Evolutionary conservation across 2,113 vertebrate species (phyloP).

Genomic region (Dipodomys merriami): DNA sequence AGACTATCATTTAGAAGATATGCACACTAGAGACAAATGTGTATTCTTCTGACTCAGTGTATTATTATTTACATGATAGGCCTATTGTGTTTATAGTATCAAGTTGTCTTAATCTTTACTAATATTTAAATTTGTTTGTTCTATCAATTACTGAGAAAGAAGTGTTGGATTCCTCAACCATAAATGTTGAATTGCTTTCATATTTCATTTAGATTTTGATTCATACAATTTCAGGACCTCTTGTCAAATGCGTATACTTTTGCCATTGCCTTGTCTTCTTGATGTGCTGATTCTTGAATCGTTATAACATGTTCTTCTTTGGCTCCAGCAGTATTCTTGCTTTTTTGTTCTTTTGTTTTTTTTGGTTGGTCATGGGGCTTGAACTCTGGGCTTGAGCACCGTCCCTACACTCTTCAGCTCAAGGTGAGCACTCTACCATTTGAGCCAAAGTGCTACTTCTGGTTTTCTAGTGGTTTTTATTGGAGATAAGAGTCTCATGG

Average conservation of each 20-base stretch:
- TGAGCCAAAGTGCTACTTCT: no score
- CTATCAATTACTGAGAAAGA: not conserved
- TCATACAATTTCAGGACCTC: not conserved
- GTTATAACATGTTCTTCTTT: not conserved
- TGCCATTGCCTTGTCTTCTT: not conserved
- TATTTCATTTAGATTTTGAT: conserved; percentile 10
- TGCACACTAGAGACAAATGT: not conserved
- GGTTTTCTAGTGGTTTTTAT: no score
- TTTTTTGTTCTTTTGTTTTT: no score
- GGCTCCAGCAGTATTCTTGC: not conserved
- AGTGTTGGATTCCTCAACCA: not conserved
- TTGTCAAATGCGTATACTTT: not conserved
- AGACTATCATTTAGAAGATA: not conserved
- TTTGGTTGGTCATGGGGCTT: no score
- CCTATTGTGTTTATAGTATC: not conserved
- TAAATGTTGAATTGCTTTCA: not conserved
- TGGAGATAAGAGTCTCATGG: no score
- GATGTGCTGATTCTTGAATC: not conserved
- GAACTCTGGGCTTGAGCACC: no score
- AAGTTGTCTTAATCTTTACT: not conserved
- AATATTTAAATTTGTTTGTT: not conserved
- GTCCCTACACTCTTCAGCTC: no score
- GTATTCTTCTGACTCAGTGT: not conserved
- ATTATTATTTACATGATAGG: not conserved
- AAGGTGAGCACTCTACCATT: no score